These are phyloP conservation scores for Probaryconus sp. DNA, from an alignment of 1,140 invertebrate species.

Conservation along the genomic window DNA sequence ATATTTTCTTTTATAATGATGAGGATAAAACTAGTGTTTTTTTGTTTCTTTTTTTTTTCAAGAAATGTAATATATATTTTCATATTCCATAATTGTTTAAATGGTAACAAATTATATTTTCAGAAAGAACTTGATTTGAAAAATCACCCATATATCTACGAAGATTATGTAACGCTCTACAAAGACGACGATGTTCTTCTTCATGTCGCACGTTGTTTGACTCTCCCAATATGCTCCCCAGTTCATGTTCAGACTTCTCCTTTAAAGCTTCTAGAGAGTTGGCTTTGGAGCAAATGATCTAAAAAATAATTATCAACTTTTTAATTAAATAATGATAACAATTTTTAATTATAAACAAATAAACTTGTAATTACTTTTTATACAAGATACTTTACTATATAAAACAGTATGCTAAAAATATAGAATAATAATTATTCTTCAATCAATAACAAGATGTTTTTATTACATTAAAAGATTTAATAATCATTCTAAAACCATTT, in stretches of 20 bases:
- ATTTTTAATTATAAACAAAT: too few relatives aligned
- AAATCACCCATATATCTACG: constrained; percentile 87
- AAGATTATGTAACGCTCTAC: constrained; percentile 89
- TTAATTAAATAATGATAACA: too few relatives aligned
- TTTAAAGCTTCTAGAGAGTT: constrained; percentile 87
- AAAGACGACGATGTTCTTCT: constrained; percentile 88
- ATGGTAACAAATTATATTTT: neutral
- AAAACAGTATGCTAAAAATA: too few relatives aligned
- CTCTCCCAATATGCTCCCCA: constrained; percentile 84
- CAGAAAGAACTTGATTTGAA: neutral
- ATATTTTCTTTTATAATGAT: constrained; percentile 6
- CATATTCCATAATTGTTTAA: too few relatives aligned
- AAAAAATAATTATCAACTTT: constrained; percentile 53
- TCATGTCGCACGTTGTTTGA: constrained; percentile 82
- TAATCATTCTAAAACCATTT: too few relatives aligned
- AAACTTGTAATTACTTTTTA: too few relatives aligned
- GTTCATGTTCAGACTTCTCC: constrained; percentile 89
- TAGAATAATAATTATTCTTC: too few relatives aligned
- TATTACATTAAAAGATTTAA: too few relatives aligned
- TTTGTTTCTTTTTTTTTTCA: neutral
- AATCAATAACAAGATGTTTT: too few relatives aligned
- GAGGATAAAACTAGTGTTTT: neutral
- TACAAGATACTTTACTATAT: too few relatives aligned
- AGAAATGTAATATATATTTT: neutral
- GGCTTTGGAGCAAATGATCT: constrained; percentile 80